Base-by-base conservation (phyloP, 2,113 vertebrate species). In the Phylloscopus trochilus region DNA sequence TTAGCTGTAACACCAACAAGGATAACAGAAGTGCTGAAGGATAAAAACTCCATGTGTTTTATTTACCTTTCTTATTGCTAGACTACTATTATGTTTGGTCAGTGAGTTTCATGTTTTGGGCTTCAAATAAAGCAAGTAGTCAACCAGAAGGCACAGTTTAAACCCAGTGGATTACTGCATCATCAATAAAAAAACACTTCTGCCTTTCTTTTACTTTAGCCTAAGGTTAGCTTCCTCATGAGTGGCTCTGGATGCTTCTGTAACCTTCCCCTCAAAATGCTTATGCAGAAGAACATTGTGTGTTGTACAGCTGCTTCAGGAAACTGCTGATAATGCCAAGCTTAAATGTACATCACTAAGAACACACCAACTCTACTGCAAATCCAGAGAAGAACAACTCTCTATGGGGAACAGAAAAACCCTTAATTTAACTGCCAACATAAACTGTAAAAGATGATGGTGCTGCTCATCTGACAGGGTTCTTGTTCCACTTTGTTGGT, bases 31-130 rank as follows among this genome's bases (percentile, higher is more conserved):
- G 92, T 92, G 92, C 77, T 95, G 84, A 89, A 95, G 75, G 95
- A 97, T 94, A 97, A 97, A 97, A 97, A 89, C 60, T 64, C 83
- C 37, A 52, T 16, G 84, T 90, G 97, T 97, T 98, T 97, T 96
- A 97, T 98, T 98, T 91, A 95, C 95, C 96, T 96, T 96, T 85
- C 89, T 95, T 95, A 96, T 95, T 98, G 97, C 97, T 98, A 98
- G 96, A 98, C 98, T 98, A 98, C 96, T 95, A 93, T 96, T 97
- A 95, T 96, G 96, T 97, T 97, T 97, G 97, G 97, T 97, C 97
- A 97, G 95, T 85, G 97, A 97, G 90, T 96, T 97, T 97, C 91
- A 22, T 92, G 95, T 96, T 97, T 72, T 47, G 73, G 77, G 69
- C 78, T 95, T 96, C 95, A 83, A 60, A 96, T 77, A 95, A 85